phyloP scores from a whole-genome alignment of 2,888 invertebrate species.

The Branchipolynoe longqiensis region DNA sequence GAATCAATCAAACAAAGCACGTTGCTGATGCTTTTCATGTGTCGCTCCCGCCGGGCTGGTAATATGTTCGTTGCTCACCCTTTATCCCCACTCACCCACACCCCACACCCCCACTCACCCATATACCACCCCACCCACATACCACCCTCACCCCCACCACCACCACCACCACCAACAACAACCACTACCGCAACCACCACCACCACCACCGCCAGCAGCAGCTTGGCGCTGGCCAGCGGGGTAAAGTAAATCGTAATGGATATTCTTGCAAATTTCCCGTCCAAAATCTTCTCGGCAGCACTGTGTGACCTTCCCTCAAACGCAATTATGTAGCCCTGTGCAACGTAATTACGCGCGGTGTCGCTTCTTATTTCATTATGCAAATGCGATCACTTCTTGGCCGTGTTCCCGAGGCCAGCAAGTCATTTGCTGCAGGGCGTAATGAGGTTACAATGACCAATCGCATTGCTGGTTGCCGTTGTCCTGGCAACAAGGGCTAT shows the following conservation, averaged over 20 bases:
- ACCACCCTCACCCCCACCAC: not conserved
- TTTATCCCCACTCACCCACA: not conserved
- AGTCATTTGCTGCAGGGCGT: constrained; percentile 40
- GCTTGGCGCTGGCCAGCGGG: not conserved
- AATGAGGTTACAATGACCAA: constrained; percentile 57
- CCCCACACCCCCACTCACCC: too few species aligned
- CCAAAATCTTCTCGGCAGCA: constrained; percentile 26
- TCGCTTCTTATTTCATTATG: constrained; percentile 56
- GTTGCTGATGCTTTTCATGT: constrained; percentile 29
- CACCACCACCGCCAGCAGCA: not conserved
- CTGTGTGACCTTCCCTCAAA: constrained; percentile 36
- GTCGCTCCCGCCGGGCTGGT: not conserved
- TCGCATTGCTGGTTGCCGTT: constrained; percentile 52
- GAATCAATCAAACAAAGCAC: not conserved
- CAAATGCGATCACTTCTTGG: constrained; percentile 51
- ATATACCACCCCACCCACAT: not conserved
- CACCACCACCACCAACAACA: not conserved
- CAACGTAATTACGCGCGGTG: constrained; percentile 54
- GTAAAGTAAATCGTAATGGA: constrained; percentile 50
- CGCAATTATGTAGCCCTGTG: constrained; percentile 43
- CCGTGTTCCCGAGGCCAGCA: constrained; percentile 52
- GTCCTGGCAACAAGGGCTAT: constrained; percentile 50
- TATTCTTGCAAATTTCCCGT: constrained; percentile 24
- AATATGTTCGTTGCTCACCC: not conserved
- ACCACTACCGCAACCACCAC: not conserved